Conservation (phyloP, 2,113 vertebrate genomes). For the Mystacornis crossleyi region DNA sequence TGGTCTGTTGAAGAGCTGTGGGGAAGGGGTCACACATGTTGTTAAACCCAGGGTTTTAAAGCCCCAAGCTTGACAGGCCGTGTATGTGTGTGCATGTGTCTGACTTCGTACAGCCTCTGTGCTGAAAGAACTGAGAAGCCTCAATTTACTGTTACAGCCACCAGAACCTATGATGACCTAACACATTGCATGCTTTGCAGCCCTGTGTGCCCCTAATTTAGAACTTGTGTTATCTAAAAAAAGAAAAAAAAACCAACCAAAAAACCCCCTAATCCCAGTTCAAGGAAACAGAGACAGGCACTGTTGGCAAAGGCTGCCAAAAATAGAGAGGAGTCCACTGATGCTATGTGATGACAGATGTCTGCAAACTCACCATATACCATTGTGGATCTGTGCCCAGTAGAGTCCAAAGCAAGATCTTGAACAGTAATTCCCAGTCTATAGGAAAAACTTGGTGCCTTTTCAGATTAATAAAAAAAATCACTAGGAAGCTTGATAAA, state of each 20-base stretch:
- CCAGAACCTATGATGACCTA: neutral
- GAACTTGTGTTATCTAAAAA: neutral
- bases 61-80: neutral
- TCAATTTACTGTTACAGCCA: neutral
- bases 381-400: neutral
- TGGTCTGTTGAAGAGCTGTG: neutral
- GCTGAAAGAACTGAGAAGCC: neutral
- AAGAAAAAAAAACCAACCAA: too few species aligned
- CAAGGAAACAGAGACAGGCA: neutral
- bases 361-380: neutral
- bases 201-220: neutral
- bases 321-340: neutral
- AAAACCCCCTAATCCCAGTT: neutral
- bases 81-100: neutral
- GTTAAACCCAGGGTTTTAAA: neutral
- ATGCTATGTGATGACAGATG: neutral
- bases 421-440: neutral
- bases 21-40: neutral
- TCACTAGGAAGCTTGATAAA: neutral
- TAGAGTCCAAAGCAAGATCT: neutral
- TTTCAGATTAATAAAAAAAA: neutral
- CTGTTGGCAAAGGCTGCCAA: neutral
- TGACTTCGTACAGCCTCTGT: neutral
- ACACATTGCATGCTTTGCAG: fast-evolving
- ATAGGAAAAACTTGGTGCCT: neutral